Evolutionary conservation across 2,888 invertebrate species (phyloP), one percentile per base, ranked within the genome.

Genomic region (Drosophila algonquin): DNA sequence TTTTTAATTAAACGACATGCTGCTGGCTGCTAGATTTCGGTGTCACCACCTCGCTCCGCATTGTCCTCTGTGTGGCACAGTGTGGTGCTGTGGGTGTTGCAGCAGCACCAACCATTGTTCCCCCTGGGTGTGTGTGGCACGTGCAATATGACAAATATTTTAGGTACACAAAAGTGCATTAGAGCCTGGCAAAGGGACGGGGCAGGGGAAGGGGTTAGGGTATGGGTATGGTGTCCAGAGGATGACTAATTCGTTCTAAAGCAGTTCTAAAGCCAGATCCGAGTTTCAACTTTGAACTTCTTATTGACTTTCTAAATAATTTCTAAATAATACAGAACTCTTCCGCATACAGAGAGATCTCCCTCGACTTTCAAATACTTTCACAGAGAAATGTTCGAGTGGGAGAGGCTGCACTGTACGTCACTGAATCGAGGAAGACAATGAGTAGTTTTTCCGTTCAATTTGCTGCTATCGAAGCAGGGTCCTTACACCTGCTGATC

Each of bases 81-180:
- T 35, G 35, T 14, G 40, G 6, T 14, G 47, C 87, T 53, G 76
- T 79, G 81, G 81, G 86, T 76, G 88, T 82, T 67, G 30, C 27
- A 52, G 70, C 56, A 75, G 73, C 76, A 80, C 3, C 21, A 21
- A 3, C 63, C 68, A 40, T 40, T 40, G 27, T 46, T 14, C 16
- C 35, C 35, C 48, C 30, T 44, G 55, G 40, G 40, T 14, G 40
- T 60, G 32, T 45, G 57, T 60, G 71, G 64, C 87, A 87, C 87
- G 89, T 89, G 84, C 87, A 80, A 73, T 79, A 78, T 87, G 84
- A 75, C 81, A 87, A 89, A 84, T 78, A 89, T 87, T 89, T 89
- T 87, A 87, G 76, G 73, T 63, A 69, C 73, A 85, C 68, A 67
- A 57, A n/a, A 61, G 32, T 35, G 57, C 57, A 52, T 12, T 9